Base-by-base conservation (phyloP, 2,888 invertebrate genomes). In the Epirrita christyi region DNA sequence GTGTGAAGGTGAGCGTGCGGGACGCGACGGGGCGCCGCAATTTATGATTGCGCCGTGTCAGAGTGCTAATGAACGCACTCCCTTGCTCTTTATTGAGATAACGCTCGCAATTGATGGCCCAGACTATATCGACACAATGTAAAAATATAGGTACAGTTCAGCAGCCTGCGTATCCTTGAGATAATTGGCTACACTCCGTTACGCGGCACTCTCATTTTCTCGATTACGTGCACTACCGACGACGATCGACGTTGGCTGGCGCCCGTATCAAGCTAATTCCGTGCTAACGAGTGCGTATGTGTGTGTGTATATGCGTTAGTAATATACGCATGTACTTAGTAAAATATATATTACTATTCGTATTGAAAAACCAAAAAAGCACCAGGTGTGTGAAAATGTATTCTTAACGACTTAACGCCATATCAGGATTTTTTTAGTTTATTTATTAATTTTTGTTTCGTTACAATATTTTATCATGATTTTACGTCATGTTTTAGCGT, bases 1-100 rank as follows among this genome's bases (percentile, higher is more conserved):
- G 73, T 74, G 73, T 65, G 80, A 72, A 81, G 83, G 84, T n/a
- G 84, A 78, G 76, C 84, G 87, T 85, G 84, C 82, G 87, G 87
- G 86, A 73, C 89, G 81, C 91, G 79, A 77, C 86, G 83, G 90
- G 91, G 88, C 78, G 83, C 87, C 88, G 83, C 83, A 88, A 91
- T 92, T 92, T 91, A 92, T 89, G 91, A 91, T 89, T 85, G 80
- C 85, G 79, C 83, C 85, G 85, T 87, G 91, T 89, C 90, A 90
- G 85, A 86, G 88, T 87, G 86, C 86, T 92, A 91, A 92, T 91
- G 91, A 91, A 90, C 86, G 85, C 88, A 86, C 88, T 88, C 85
- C 81, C 88, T 86, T 88, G 87, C 82, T 87, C 89, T 91, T 91
- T 91, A 91, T 92, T 90, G 89, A 92, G 90, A 91, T 91, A 90